A percentile compares a stretch with the other conserved stretches of the same genome.
Conservation (phyloP, 1,140 invertebrate genomes). For the Hycleus phaleratus region DNA sequence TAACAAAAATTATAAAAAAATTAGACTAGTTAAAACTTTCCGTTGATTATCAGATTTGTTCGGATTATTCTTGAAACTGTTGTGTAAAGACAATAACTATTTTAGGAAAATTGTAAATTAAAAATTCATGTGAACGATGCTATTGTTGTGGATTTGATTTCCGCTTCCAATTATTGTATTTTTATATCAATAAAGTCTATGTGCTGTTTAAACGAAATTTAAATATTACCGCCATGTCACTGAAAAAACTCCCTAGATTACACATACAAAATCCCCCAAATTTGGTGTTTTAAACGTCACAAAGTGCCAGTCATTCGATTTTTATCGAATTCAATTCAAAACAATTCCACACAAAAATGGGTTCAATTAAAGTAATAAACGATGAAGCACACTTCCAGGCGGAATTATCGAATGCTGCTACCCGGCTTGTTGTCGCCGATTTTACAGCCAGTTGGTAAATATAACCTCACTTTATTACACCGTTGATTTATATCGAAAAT, state of each 20-base stretch:
- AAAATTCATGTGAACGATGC: too few species aligned
- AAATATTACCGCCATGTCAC: neutral
- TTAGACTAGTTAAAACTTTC: neutral
- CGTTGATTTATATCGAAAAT: neutral
- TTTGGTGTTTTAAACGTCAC: neutral
- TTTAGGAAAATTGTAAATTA: constrained; percentile 21
- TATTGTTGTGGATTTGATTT: too few species aligned
- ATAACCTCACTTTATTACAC: constrained; percentile 2
- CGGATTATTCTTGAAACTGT: constrained; percentile 28
- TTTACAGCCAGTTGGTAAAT: constrained; percentile 83
- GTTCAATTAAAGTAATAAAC: constrained; percentile 46
- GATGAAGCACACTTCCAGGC: constrained; percentile 75
- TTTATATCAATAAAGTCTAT: too few species aligned
- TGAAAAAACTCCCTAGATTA: neutral
- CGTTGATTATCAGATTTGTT: constrained; percentile 10
- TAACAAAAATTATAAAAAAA: too few species aligned
- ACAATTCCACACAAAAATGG: constrained; percentile 20
- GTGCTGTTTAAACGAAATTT: too few species aligned
- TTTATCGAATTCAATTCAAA: neutral
- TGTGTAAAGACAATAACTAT: constrained; percentile 41
- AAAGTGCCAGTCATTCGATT: constrained; percentile 6
- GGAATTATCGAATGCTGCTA: constrained; percentile 70
- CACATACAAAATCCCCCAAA: neutral
- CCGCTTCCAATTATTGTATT: too few species aligned
- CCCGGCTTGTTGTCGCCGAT: constrained; percentile 88